phyloP scores from a whole-genome alignment of 2,888 invertebrate species.

The Drosophila mayaguana region DNA sequence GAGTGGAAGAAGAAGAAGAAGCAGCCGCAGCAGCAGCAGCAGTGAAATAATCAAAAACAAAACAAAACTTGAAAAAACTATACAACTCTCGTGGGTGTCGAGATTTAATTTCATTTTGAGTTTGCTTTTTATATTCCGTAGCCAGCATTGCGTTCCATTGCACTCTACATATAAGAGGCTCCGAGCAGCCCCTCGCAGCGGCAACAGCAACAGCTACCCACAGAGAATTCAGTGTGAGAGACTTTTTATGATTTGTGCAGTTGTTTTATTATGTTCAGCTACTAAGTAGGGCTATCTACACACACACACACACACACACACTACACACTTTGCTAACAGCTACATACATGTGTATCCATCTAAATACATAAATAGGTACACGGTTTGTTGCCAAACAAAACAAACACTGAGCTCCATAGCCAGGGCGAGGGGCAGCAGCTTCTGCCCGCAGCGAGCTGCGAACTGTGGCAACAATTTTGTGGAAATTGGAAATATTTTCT shows the following conservation, averaged over 20 bases:
- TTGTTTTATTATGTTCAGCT: constrained; percentile 39
- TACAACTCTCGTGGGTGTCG: constrained; percentile 60
- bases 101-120: constrained; percentile 58
- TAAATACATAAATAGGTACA: constrained; percentile 20
- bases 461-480: background rate
- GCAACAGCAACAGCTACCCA: constrained; percentile 15
- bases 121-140: constrained; percentile 12
- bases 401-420: constrained; percentile 2
- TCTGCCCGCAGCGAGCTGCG: background rate
- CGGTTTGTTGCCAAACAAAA: constrained; percentile 22
- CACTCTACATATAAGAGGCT: constrained; percentile 35
- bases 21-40: constrained; percentile 17
- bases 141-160: constrained; percentile 40
- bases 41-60: constrained; percentile 37
- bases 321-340: background rate
- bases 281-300: constrained; percentile 35
- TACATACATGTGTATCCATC: background rate
- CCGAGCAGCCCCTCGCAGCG: constrained; percentile 7
- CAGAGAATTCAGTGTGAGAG: constrained; percentile 9
- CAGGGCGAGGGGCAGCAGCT: background rate
- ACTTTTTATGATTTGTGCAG: constrained; percentile 49
- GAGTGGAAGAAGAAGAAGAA: constrained; percentile 16
- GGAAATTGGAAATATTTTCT: constrained; percentile 4
- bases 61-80: constrained; percentile 24
- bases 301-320: constrained; percentile 6